phyloP scores from a whole-genome alignment of 2,888 invertebrate genomes.

The Morpho deidamia region DNA sequence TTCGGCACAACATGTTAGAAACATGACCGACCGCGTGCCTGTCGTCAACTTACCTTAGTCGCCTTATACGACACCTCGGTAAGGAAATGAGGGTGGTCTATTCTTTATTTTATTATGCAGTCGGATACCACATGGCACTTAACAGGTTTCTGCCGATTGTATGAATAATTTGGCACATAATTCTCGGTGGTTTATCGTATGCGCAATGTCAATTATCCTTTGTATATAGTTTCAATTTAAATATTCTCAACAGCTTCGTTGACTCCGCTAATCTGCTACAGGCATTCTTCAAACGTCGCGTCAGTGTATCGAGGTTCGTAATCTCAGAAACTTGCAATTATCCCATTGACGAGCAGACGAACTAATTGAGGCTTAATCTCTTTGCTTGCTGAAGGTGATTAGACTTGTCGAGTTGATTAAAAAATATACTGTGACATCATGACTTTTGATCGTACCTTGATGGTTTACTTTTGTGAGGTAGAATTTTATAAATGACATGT shows the following conservation, averaged over 20 bases:
- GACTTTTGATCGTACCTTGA: background rate
- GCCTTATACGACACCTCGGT: too few relatives aligned
- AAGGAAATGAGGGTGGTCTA: background rate
- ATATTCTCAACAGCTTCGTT: background rate
- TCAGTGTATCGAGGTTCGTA: background rate
- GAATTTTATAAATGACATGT: too few relatives aligned
- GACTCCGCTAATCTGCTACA: background rate
- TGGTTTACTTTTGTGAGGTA: too few relatives aligned
- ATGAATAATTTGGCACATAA: background rate
- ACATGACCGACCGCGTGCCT: too few relatives aligned
- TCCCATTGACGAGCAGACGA: conserved; percentile 20
- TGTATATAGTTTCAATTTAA: background rate
- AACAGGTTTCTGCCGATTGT: background rate
- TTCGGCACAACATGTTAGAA: too few relatives aligned
- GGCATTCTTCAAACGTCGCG: background rate
- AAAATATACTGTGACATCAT: background rate
- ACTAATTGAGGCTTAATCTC: conserved; percentile 8
- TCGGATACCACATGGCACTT: background rate
- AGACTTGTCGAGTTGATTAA: background rate
- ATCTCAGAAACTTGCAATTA: conserved; percentile 21
- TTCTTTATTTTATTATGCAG: background rate
- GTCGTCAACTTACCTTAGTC: too few relatives aligned
- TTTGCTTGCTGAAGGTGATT: background rate
- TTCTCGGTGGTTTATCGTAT: background rate
- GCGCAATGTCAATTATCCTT: background rate